These are phyloP conservation scores for Aphidoletes aphidimyza DNA, from an alignment of 2,888 invertebrate species.

Conservation along the genomic window DNA sequence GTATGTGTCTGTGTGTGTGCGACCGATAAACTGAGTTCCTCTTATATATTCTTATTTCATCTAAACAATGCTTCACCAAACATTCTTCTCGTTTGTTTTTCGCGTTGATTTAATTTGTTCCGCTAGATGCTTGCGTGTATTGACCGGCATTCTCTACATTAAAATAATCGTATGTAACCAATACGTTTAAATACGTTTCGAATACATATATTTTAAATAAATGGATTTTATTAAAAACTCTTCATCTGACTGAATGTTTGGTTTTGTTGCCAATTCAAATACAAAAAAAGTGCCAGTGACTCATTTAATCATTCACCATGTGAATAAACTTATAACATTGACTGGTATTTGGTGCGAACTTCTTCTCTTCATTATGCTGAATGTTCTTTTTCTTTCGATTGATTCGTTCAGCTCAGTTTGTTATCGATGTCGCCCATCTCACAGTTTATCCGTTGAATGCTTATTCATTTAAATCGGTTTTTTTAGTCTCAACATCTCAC, in stretches of 20 bases:
- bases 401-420: not conserved
- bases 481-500: too few relatives aligned
- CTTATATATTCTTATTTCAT: too few relatives aligned
- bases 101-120: too few relatives aligned
- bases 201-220: not conserved
- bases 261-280: constrained; percentile 17
- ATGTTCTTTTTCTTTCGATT: not conserved
- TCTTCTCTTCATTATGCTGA: not conserved
- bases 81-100: too few relatives aligned
- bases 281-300: constrained; percentile 7
- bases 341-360: not conserved
- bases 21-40: too few relatives aligned
- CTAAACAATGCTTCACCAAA: too few relatives aligned
- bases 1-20: too few relatives aligned
- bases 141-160: not conserved
- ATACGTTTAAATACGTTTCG: constrained; percentile 15
- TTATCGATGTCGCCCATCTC: not conserved
- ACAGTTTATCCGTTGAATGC: too few relatives aligned
- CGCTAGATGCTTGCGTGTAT: not conserved
- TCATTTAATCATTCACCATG: not conserved
- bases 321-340: not conserved
- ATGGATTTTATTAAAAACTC: not conserved
- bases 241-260: not conserved
- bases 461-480: too few relatives aligned
- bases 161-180: not conserved